Evolutionary conservation across 2,797 vertebrate species (phyloP).

Genomic region (Aeoliscus strigatus): DNA sequence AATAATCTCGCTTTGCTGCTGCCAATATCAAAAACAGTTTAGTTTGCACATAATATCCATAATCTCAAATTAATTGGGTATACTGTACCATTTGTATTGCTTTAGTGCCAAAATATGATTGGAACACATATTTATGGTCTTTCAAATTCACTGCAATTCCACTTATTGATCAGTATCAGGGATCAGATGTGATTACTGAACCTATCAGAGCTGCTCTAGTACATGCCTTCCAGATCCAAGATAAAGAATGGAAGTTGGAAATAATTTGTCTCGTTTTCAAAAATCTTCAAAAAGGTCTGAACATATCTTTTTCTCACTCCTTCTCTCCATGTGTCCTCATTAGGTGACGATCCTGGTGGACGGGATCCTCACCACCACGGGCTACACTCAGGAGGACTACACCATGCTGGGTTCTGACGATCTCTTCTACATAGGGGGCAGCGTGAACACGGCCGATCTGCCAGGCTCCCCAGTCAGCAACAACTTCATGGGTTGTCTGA

Average conservation of each 20-base stretch:
- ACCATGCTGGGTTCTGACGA: conserved; percentile 96
- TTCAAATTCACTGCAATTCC: conserved; percentile 35
- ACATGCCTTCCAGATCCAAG: conserved; percentile 53
- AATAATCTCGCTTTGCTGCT: conserved; percentile 39
- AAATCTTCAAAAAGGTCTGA: conserved; percentile 23
- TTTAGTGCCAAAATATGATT: conserved; percentile 29
- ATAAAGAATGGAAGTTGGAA: conserved; percentile 53
- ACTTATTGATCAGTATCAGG: conserved; percentile 49
- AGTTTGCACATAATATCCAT: conserved; percentile 35
- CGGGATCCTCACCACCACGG: conserved; percentile 90
- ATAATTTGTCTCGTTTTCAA: conserved; percentile 52
- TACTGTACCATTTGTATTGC: conserved; percentile 18
- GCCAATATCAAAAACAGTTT: conserved; percentile 24
- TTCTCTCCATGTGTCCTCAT: conserved; percentile 5
- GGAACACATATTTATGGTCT: conserved; percentile 37
- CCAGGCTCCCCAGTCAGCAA: conserved; percentile 94
- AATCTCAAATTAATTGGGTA: conserved; percentile 44
- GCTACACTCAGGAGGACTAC: conserved; percentile 95
- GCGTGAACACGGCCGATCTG: conserved; percentile 90
- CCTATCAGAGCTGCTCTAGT: conserved; percentile 51
- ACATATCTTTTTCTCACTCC: conserved; percentile 11
- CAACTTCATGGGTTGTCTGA: conserved; percentile 97
- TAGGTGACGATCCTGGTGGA: conserved; percentile 94
- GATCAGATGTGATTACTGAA: conserved; percentile 54
- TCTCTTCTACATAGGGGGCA: conserved; percentile 95